Evolutionary conservation across 2,797 vertebrate species (phyloP).

Genomic region (Manis pentadactyla): DNA sequence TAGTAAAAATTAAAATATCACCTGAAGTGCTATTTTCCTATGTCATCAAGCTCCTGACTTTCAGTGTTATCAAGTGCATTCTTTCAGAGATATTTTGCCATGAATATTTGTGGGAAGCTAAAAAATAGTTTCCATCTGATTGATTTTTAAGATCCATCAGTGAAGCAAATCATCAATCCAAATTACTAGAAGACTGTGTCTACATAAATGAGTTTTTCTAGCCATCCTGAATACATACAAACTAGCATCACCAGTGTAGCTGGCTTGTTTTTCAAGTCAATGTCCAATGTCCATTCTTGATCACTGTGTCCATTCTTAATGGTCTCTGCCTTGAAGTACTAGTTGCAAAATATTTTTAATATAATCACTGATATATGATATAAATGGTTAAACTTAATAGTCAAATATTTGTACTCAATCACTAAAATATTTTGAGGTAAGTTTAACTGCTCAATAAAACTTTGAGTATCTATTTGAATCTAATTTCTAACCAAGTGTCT

Average conservation of each 20-base stretch:
- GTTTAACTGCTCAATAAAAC: not conserved
- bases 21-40: not conserved
- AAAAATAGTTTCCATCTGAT: slow-evolving; percentile 66
- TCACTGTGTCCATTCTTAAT: not conserved
- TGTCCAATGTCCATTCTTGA: not conserved
- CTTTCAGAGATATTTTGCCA: slow-evolving; percentile 38
- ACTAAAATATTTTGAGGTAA: not conserved
- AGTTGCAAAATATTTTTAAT: slow-evolving; percentile 1
- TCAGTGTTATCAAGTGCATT: not conserved
- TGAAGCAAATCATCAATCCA: slow-evolving; percentile 62
- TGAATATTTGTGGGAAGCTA: slow-evolving; percentile 52
- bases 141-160: slow-evolving; percentile 71
- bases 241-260: not conserved
- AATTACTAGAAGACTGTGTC: slow-evolving; percentile 37
- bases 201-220: slow-evolving; percentile 36
- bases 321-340: not conserved
- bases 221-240: not conserved
- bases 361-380: not conserved
- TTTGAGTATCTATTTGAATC: not conserved
- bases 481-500: not conserved
- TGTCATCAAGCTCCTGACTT: not conserved
- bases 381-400: not conserved
- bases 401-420: not conserved
- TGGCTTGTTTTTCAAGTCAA: not conserved
- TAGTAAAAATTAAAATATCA: slow-evolving; percentile 44